Conservation (phyloP, 2,113 vertebrate genomes). For the Myotis brandtii region DNA sequence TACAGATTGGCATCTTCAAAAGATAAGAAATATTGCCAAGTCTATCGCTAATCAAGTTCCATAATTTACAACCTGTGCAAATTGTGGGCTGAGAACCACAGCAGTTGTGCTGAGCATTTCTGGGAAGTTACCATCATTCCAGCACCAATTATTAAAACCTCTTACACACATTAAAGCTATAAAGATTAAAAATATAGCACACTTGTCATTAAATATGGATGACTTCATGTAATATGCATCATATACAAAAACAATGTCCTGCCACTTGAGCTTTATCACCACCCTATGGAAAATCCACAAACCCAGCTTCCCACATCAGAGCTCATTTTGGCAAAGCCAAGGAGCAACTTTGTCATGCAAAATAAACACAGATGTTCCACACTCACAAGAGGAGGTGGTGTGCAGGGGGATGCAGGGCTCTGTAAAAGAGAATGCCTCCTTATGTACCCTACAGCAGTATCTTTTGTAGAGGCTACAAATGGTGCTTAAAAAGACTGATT, state of each 20-base stretch:
- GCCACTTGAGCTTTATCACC: conserved; percentile 72
- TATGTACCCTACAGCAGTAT: not conserved
- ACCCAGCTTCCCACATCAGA: conserved; percentile 80
- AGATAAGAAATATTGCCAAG: conserved; percentile 82
- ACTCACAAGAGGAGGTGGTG: conserved; percentile 50
- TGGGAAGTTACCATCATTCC: conserved; percentile 84
- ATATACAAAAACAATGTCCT: conserved; percentile 76
- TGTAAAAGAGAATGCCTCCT: not conserved
- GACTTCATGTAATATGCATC: conserved; percentile 88
- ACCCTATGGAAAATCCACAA: conserved; percentile 77
- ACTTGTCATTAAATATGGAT: conserved; percentile 89
- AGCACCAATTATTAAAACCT: conserved; percentile 90
- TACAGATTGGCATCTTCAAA: conserved; percentile 81
- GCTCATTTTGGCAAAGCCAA: conserved; percentile 81
- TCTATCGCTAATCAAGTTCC: conserved; percentile 80
- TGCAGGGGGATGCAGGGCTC: conserved; percentile 56
- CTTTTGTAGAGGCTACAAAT: not conserved
- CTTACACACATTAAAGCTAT: conserved; percentile 88
- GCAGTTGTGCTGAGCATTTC: conserved; percentile 87
- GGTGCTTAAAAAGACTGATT: not conserved
- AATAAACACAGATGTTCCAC: conserved; percentile 89
- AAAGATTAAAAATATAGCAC: conserved; percentile 91
- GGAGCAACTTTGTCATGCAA: conserved; percentile 86
- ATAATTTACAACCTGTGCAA: conserved; percentile 85
- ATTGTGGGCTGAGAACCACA: conserved; percentile 84